Evolutionary conservation across 2,797 vertebrate species (phyloP).

Genomic region (Cossypha caffra): DNA sequence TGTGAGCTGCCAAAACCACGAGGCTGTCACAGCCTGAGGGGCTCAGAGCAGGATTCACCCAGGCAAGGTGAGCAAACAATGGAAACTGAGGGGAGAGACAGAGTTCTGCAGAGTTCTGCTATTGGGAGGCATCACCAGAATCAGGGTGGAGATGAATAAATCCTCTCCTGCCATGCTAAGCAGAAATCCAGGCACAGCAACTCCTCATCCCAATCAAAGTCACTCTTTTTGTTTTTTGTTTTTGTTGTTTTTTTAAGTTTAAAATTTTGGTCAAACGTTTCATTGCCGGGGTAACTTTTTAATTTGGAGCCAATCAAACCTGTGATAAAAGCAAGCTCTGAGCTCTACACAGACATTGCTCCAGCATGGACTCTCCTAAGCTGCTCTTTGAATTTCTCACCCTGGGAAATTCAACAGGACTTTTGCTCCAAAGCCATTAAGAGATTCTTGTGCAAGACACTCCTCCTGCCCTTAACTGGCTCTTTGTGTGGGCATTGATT

Average conservation of each 20-base stretch:
- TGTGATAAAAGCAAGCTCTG: background rate
- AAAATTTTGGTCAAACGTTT: background rate
- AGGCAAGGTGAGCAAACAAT: background rate
- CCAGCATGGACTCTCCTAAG: background rate
- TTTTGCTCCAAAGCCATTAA: background rate
- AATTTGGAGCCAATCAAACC: background rate
- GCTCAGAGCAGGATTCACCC: background rate
- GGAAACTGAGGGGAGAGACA: background rate
- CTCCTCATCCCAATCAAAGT: background rate
- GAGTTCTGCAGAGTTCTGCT: background rate
- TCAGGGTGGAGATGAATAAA: background rate
- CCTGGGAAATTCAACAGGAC: background rate
- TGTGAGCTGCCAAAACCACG: background rate
- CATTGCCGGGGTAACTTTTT: background rate
- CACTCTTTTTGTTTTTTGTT: background rate
- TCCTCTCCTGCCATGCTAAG: background rate
- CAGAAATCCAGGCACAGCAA: background rate
- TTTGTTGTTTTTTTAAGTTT: background rate
- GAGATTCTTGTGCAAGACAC: background rate
- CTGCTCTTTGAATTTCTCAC: background rate
- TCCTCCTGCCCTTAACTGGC: constrained; percentile 21
- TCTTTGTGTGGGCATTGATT: constrained; percentile 26
- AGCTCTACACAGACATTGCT: background rate
- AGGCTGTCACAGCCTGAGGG: background rate
- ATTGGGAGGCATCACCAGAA: background rate